These are phyloP conservation scores for Vandiemenella viatica DNA, from an alignment of 2,888 invertebrate species.

Conservation along the genomic window DNA sequence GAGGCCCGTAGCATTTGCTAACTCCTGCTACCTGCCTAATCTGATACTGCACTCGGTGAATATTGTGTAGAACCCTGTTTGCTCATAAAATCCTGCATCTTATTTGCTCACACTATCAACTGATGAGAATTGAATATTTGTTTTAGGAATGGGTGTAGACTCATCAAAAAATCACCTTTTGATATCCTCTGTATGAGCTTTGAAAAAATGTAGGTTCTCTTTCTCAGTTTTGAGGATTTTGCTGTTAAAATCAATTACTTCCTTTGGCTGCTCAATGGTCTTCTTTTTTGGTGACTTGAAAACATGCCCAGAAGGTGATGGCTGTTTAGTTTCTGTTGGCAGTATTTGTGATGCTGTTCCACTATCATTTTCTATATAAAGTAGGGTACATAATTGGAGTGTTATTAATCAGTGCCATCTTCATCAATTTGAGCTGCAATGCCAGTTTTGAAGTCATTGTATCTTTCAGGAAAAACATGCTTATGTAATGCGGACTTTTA, in stretches of 20 bases:
- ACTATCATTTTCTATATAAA: not conserved
- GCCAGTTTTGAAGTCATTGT: not conserved
- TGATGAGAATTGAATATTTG: not conserved
- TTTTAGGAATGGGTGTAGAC: not conserved
- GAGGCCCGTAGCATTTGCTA: too few relatives aligned
- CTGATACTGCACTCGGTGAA: not conserved
- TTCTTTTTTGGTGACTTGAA: not conserved
- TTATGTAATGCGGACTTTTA: not conserved
- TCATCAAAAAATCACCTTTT: not conserved
- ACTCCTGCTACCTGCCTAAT: too few relatives aligned
- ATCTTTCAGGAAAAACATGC: not conserved
- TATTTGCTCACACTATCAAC: not conserved
- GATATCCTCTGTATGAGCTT: not conserved
- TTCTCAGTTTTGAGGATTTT: not conserved
- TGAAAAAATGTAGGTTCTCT: not conserved
- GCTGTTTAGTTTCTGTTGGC: not conserved
- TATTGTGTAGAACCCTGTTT: not conserved
- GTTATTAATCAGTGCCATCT: not conserved
- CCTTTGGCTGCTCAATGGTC: not conserved
- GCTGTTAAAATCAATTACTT: not conserved
- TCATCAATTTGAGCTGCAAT: not conserved
- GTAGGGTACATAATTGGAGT: not conserved
- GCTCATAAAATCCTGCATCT: not conserved
- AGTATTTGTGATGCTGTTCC: not conserved
- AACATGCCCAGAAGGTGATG: not conserved